These are phyloP conservation scores for Leucophenga varia DNA, from an alignment of 1,140 invertebrate species.

Conservation along the genomic window DNA sequence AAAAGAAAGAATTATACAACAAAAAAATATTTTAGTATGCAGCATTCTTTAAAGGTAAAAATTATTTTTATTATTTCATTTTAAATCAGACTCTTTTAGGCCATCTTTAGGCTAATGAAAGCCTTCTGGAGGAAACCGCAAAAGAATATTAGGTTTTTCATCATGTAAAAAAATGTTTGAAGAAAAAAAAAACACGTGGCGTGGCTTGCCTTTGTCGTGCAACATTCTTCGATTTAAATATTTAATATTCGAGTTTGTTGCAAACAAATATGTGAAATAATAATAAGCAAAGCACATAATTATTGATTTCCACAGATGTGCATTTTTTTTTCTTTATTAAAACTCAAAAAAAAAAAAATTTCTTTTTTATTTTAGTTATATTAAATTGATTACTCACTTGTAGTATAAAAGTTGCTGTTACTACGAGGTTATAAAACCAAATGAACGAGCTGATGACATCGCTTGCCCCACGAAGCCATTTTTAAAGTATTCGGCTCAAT, in stretches of 20 bases:
- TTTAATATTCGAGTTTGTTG: too few species aligned
- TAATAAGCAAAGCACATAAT: not conserved
- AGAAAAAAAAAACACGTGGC: slow-evolving; percentile 13
- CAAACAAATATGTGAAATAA: too few species aligned
- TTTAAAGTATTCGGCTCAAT: too few species aligned
- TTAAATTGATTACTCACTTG: too few species aligned
- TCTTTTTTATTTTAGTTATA: too few species aligned
- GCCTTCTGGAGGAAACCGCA: slow-evolving; percentile 68
- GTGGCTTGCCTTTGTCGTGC: too few species aligned
- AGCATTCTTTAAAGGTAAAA: slow-evolving; percentile 7
- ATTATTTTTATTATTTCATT: not conserved
- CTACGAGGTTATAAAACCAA: too few species aligned
- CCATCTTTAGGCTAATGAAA: slow-evolving; percentile 58
- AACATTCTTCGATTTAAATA: too few species aligned
- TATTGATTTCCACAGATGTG: not conserved
- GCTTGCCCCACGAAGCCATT: too few species aligned
- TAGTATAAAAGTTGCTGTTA: too few species aligned
- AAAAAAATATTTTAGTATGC: slow-evolving; percentile 8
- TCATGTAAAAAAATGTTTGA: slow-evolving; percentile 25
- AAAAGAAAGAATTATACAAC: slow-evolving; percentile 26
- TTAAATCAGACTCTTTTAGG: slow-evolving; percentile 60
- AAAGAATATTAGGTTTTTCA: slow-evolving; percentile 60
- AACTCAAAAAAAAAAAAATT: not conserved
- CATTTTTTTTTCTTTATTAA: not conserved
- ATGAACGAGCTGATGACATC: too few species aligned